Percentiles rank a stretch among this genome's conserved stretches.
phyloP scores from a whole-genome alignment of 2,888 invertebrate species.

The Epistrophe eligans region DNA sequence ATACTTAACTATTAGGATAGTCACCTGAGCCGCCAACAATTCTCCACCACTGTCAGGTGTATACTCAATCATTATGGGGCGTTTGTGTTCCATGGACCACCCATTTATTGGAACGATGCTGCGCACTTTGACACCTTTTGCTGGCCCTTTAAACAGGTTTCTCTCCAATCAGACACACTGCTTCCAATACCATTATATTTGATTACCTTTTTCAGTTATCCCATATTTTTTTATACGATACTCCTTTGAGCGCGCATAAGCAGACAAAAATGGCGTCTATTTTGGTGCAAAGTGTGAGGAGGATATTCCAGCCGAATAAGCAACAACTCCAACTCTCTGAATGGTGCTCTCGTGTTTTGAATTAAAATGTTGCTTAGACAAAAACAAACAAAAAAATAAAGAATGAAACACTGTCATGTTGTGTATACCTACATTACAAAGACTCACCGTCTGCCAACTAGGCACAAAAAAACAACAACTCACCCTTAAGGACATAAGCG shows the following conservation, averaged over 20 bases:
- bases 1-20: too few relatives aligned
- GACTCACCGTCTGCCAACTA: conserved; percentile 44
- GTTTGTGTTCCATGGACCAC: conserved; percentile 50
- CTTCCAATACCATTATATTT: conserved; percentile 24
- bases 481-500: conserved; percentile 61
- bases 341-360: conserved; percentile 44
- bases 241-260: conserved; percentile 52
- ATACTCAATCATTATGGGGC: conserved; percentile 36
- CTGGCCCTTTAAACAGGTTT: conserved; percentile 68
- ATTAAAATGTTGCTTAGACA: conserved; percentile 43
- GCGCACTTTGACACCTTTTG: conserved; percentile 63
- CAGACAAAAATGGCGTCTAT: conserved; percentile 71
- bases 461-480: neutral
- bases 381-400: neutral
- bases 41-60: conserved; percentile 64
- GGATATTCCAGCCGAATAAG: conserved; percentile 34
- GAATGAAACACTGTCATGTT: neutral
- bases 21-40: conserved; percentile 30
- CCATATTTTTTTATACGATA: conserved; percentile 54
- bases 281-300: conserved; percentile 64
- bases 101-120: conserved; percentile 63
- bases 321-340: conserved; percentile 38
- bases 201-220: conserved; percentile 23
- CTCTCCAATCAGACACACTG: conserved; percentile 56
- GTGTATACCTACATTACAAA: conserved; percentile 15